Percentiles rank a stretch among this genome's conserved stretches.
phyloP scores from a whole-genome alignment of 2,888 invertebrate species.

The Tribolium freemani region DNA sequence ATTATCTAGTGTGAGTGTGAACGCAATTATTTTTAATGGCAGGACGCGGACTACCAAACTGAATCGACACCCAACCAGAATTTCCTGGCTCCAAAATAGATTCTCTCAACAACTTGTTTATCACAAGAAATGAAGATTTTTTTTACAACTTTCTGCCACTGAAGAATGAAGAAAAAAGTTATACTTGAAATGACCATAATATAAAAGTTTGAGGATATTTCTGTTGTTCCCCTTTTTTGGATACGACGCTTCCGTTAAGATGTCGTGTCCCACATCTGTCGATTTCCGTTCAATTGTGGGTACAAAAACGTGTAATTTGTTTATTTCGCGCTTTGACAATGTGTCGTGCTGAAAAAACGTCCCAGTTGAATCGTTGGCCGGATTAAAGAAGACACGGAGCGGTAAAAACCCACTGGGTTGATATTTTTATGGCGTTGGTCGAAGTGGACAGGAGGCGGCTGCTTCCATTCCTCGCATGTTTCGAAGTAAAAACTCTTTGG shows the following conservation, averaged over 20 bases:
- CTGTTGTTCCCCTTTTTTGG: too few species aligned
- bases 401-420: conserved; percentile 56
- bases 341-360: background rate
- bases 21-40: background rate
- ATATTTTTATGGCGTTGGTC: conserved; percentile 66
- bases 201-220: too few species aligned
- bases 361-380: too few species aligned
- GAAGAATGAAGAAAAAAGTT: too few species aligned
- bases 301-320: background rate
- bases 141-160: too few species aligned
- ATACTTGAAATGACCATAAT: too few species aligned
- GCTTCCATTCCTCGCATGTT: conserved; percentile 59
- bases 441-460: conserved; percentile 65
- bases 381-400: conserved; percentile 1
- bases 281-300: background rate
- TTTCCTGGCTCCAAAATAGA: too few species aligned
- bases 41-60: too few species aligned
- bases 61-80: too few species aligned
- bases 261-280: background rate
- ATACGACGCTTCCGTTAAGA: background rate
- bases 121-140: too few species aligned
- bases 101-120: too few species aligned
- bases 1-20: background rate
- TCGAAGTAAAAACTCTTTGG: conserved; percentile 41
- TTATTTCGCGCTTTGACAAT: background rate